Evolutionary conservation across 2,113 vertebrate genomes (phyloP).

Genomic region (Tyto alba): DNA sequence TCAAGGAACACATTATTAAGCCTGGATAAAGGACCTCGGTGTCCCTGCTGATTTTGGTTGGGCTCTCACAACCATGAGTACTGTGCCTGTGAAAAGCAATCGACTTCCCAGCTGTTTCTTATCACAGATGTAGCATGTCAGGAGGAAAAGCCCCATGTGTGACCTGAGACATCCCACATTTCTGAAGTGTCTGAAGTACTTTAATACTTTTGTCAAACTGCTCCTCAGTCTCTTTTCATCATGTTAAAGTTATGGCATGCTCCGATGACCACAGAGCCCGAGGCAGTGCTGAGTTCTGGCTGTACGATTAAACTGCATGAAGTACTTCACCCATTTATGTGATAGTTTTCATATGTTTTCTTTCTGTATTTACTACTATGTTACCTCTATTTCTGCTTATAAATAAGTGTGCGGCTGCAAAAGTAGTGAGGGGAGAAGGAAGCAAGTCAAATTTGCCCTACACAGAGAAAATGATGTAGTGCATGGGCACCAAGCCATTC

Average conservation of each 20-base stretch:
- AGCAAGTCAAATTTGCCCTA: neutral
- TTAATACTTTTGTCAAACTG: neutral
- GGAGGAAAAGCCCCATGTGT: neutral
- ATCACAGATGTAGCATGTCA: neutral
- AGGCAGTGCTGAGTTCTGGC: neutral
- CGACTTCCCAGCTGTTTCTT: conserved; percentile 5
- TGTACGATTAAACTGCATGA: accelerated
- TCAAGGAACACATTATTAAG: neutral
- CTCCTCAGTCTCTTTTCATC: neutral
- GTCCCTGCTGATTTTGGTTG: neutral
- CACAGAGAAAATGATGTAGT: neutral
- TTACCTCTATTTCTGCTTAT: neutral
- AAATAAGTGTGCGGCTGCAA: neutral
- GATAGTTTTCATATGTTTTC: conserved; percentile 12
- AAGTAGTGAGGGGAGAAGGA: neutral
- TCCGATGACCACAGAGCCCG: neutral
- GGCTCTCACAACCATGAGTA: accelerated
- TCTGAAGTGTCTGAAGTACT: neutral
- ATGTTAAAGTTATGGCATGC: neutral
- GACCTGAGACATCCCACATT: neutral
- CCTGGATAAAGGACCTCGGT: neutral
- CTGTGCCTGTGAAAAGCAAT: neutral
- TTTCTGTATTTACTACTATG: neutral
- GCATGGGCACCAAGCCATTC: neutral
- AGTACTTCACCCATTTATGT: neutral